phyloP scores from a whole-genome alignment of 1,140 invertebrate species.

The Whitmania pigra region DNA sequence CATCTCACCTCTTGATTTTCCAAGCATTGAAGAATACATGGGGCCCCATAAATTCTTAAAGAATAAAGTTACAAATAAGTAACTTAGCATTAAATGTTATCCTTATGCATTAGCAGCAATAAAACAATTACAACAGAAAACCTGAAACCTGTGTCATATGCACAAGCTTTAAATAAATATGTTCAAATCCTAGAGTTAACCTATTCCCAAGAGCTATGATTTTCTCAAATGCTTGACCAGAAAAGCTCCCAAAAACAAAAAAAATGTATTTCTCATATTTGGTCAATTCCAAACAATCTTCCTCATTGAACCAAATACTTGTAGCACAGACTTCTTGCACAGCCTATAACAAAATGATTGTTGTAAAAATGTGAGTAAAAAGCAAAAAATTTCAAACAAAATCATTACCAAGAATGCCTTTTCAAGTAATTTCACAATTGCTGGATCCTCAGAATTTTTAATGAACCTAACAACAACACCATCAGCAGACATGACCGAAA shows the following conservation, averaged over 20 bases:
- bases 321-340: background rate
- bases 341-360: too few relatives aligned
- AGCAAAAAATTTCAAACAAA: too few relatives aligned
- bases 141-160: background rate
- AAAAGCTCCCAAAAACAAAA: conserved; percentile 60
- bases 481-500: too few relatives aligned
- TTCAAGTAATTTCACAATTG: too few relatives aligned
- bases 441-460: too few relatives aligned
- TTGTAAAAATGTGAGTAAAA: too few relatives aligned
- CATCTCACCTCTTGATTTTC: too few relatives aligned
- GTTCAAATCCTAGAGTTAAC: conserved; percentile 22
- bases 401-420: too few relatives aligned
- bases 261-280: conserved; percentile 56
- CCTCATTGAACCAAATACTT: conserved; percentile 44
- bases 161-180: background rate
- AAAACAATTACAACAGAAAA: background rate
- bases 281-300: conserved; percentile 41
- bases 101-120: background rate
- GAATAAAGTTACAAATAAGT: background rate
- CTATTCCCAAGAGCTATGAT: conserved; percentile 38
- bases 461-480: too few relatives aligned
- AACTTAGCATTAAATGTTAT: background rate
- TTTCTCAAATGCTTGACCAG: conserved; percentile 55
- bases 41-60: conserved; percentile 5
- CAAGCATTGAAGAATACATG: background rate